Conservation (phyloP, 2,797 vertebrate species). For the Hipposideros larvatus region DNA sequence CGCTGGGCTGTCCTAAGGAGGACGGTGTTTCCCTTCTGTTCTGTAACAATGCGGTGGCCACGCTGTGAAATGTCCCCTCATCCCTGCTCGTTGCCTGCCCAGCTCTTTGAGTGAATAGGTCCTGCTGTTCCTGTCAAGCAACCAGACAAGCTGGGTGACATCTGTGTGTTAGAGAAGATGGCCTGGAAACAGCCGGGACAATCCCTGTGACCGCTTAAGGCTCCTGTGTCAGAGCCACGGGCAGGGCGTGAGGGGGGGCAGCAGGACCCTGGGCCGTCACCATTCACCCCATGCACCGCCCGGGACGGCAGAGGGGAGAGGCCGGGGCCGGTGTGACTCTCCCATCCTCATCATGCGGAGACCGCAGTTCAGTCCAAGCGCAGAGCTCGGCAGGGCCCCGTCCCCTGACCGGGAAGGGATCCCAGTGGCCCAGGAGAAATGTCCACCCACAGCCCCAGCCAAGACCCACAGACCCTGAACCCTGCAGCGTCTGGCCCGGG, state of each 20-base stretch:
- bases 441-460: neutral
- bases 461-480: neutral
- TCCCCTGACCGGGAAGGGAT: neutral
- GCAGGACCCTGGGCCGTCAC: no score
- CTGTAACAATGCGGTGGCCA: no score
- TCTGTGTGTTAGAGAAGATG: no score
- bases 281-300: no score
- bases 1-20: no score
- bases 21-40: no score
- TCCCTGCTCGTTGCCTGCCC: neutral
- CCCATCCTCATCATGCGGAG: neutral
- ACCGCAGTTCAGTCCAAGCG: neutral
- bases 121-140: no score
- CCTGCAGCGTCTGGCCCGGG: neutral
- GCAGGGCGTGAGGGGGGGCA: no score
- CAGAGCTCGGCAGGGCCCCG: neutral
- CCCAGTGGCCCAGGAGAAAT: neutral
- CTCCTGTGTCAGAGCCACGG: no score
- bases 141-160: neutral
- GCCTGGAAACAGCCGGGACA: no score
- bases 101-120: neutral
- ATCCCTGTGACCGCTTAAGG: no score
- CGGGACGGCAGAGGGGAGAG: neutral
- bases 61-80: no score
- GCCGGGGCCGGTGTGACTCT: neutral